Conservation (phyloP, 2,888 invertebrate species). For the Bugula neritina region DNA sequence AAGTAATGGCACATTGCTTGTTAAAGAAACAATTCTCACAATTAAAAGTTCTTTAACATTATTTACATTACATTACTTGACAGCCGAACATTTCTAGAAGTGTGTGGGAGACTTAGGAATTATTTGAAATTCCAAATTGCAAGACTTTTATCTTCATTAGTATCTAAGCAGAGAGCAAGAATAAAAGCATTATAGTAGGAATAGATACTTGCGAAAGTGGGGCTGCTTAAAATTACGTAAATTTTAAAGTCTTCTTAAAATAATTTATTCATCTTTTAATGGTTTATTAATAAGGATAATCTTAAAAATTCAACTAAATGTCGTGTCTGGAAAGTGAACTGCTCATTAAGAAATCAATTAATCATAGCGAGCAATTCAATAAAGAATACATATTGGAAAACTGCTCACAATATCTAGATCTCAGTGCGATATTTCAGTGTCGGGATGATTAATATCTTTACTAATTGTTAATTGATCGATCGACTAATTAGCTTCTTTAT, state of each 20-base stretch:
- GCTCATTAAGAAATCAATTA: background rate
- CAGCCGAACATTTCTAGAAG: no score
- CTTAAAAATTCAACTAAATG: background rate
- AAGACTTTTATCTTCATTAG: no score
- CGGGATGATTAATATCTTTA: background rate
- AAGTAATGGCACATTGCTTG: no score
- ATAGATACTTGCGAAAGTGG: background rate
- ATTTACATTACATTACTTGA: no score
- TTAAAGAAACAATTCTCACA: no score
- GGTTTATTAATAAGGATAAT: background rate
- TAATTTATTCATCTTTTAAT: background rate
- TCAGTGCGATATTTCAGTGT: background rate
- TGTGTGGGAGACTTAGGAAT: no score
- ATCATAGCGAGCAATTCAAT: background rate
- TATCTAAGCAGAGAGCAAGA: no score
- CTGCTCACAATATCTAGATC: background rate
- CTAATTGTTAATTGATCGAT: background rate
- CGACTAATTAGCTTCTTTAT: background rate
- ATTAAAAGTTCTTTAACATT: no score
- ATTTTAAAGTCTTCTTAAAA: background rate
- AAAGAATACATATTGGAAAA: background rate
- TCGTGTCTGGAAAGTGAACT: background rate
- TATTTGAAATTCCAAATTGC: no score
- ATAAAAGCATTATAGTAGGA: no score
- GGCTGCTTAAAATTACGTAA: background rate